phyloP scores from a whole-genome alignment of 2,888 invertebrate genomes.

The Tinea pellionella region DNA sequence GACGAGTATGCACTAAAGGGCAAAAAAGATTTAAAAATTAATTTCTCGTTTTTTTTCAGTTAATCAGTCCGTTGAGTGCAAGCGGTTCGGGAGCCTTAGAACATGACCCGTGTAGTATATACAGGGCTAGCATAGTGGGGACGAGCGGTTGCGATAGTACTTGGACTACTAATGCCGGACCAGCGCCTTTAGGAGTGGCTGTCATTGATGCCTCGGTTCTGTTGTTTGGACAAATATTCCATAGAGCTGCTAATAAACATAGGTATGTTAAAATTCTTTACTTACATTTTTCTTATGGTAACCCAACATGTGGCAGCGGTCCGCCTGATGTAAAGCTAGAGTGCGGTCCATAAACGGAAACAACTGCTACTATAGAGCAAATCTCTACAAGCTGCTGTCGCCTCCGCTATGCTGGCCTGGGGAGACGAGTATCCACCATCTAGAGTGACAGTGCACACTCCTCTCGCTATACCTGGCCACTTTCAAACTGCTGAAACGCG shows the following conservation, averaged over 20 bases:
- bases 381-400: no score
- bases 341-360: background rate
- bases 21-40: background rate
- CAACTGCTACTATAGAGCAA: no score
- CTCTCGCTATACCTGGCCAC: no score
- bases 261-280: conserved; percentile 44
- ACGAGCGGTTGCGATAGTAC: conserved; percentile 32
- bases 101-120: conserved; percentile 94
- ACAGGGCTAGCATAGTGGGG: conserved; percentile 67
- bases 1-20: no score
- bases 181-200: conserved; percentile 93
- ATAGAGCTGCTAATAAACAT: conserved; percentile 94
- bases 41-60: conserved; percentile 61
- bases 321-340: background rate
- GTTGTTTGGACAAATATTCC: conserved; percentile 94
- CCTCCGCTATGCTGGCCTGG: no score
- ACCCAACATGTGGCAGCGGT: background rate
- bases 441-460: no score
- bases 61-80: conserved; percentile 90
- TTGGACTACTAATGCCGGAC: conserved; percentile 71
- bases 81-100: conserved; percentile 96
- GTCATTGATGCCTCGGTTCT: conserved; percentile 95
- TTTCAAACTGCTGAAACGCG: no score
- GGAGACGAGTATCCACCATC: no score
- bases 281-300: background rate